Percentiles rank a stretch among this genome's conserved stretches.
Conservation (phyloP, 1,140 invertebrate species). For the Drosophila kepulauana region DNA sequence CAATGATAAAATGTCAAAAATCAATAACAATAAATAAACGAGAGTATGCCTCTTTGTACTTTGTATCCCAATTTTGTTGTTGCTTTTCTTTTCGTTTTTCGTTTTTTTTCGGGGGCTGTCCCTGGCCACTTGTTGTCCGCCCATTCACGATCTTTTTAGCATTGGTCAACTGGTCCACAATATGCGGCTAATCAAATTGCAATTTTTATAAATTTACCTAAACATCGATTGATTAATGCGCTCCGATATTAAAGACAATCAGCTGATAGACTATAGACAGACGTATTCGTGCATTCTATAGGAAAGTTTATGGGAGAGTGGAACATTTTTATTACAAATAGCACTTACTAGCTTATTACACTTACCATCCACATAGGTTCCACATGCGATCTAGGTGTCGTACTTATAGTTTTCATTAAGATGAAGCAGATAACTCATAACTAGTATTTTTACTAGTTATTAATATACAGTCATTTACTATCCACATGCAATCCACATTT, state of each 20-base stretch:
- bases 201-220: slow-evolving; percentile 79
- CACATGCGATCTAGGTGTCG: not conserved
- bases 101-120: slow-evolving; percentile 24
- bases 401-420: not conserved
- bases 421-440: not conserved
- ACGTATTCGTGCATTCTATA: not conserved
- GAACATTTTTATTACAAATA: not conserved
- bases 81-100: not conserved
- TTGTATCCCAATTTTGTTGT: slow-evolving; percentile 56
- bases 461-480: not conserved
- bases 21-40: slow-evolving; percentile 83
- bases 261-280: not conserved
- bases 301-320: slow-evolving; percentile 4
- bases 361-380: not conserved
- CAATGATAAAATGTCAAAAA: slow-evolving; percentile 84
- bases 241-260: slow-evolving; percentile 33
- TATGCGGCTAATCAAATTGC: slow-evolving; percentile 74
- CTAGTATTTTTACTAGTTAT: too few species aligned
- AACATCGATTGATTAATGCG: slow-evolving; percentile 60
- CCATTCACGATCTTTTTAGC: slow-evolving; percentile 35
- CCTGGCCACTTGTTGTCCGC: slow-evolving; percentile 44
- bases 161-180: slow-evolving; percentile 39
- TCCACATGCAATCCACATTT: slow-evolving; percentile 11
- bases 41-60: slow-evolving; percentile 68
- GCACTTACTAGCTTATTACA: too few species aligned